Conservation (phyloP, 2,888 invertebrate species). For the Megamerina dolium region DNA sequence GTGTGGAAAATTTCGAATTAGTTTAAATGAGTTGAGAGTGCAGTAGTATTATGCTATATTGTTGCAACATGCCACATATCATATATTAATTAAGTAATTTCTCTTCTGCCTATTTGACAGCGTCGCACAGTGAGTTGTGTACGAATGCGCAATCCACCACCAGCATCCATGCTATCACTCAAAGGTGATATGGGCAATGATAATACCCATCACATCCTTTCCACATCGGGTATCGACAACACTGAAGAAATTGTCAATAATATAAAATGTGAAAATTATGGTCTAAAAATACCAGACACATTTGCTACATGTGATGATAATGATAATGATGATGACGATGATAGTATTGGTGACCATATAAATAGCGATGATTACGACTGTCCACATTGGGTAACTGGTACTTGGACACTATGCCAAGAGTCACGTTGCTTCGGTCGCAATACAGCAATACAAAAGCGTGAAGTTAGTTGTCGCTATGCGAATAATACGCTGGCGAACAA, state of each 20-base stretch:
- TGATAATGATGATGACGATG: no score
- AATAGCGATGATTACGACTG: constrained; percentile 64
- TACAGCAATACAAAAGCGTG: constrained; percentile 70
- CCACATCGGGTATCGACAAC: no score
- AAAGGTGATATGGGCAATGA: no score
- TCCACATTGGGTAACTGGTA: constrained; percentile 64
- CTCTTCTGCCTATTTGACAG: no score
- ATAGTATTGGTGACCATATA: no score
- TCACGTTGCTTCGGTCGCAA: constrained; percentile 71
- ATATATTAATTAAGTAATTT: no score
- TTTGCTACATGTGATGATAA: constrained; percentile 62
- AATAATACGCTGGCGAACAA: constrained; percentile 35
- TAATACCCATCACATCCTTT: no score
- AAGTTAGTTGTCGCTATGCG: constrained; percentile 52
- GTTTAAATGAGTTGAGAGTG: no score
- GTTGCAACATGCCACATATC: no score
- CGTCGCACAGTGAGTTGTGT: constrained; percentile 39
- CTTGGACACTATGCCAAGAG: constrained; percentile 67
- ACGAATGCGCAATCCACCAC: constrained; percentile 22
- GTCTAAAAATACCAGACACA: constrained; percentile 58
- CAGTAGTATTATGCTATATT: no score
- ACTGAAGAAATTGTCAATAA: constrained; percentile 57
- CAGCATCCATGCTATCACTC: no score
- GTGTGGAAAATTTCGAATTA: no score
- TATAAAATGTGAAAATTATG: constrained; percentile 65